These are phyloP conservation scores for Actinia tenebrosa DNA, from an alignment of 64 coral and sea anemone species.

Conservation along the genomic window DNA sequence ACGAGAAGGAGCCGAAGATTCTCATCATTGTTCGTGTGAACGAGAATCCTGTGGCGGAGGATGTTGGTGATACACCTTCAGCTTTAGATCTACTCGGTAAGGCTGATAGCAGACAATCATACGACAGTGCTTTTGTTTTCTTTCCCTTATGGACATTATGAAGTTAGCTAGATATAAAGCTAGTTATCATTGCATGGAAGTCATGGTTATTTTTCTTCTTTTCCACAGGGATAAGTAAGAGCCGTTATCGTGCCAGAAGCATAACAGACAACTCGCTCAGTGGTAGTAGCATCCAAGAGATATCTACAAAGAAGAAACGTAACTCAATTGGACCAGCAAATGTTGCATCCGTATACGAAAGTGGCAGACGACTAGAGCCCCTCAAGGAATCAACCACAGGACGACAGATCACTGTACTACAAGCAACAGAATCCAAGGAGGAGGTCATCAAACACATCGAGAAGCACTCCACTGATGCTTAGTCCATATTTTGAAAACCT, in stretches of 20 bases:
- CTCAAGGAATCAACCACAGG: constrained; percentile 6
- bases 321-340: not conserved
- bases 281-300: not conserved
- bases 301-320: not conserved
- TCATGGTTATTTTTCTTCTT: not conserved
- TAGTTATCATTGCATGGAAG: too few species aligned
- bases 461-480: not conserved
- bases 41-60: constrained; percentile 49
- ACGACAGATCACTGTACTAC: not conserved
- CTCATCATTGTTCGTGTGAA: constrained; percentile 69
- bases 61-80: constrained; percentile 50
- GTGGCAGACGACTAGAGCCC: constrained; percentile 31
- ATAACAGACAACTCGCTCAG: not conserved
- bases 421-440: not conserved
- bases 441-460: not conserved
- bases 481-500: not conserved
- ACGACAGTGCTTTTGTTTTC: too few species aligned
- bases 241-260: not conserved
- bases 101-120: not conserved
- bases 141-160: too few species aligned
- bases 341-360: not conserved
- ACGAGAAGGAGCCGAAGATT: constrained; percentile 74
- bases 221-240: not conserved
- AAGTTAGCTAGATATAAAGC: too few species aligned
- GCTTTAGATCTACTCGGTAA: constrained; percentile 49